Evolutionary conservation across 2,888 invertebrate genomes (phyloP).

Genomic region (Hypolimnas misippus): DNA sequence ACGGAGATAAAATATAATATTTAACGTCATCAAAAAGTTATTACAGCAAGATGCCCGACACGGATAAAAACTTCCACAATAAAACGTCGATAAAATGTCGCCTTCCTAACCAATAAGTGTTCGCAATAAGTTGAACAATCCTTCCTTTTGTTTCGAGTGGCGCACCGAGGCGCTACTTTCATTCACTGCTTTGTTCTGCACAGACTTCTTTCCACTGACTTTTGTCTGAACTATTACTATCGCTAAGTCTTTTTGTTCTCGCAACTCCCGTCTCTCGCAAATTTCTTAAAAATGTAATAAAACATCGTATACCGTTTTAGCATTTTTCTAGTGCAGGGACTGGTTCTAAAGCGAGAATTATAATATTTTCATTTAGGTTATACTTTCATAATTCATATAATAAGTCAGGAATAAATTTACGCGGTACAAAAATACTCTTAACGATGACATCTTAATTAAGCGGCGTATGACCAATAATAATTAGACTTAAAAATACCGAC

Average conservation of each 20-base stretch:
- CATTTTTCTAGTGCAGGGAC: too few species aligned
- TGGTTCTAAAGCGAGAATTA: too few species aligned
- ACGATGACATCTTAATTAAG: too few species aligned
- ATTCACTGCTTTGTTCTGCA: constrained; percentile 23
- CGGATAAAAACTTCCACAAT: constrained; percentile 24
- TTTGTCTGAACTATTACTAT: constrained; percentile 12
- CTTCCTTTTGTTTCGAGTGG: constrained; percentile 11
- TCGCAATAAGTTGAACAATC: constrained; percentile 26
- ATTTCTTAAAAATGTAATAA: neutral
- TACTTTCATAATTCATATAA: too few species aligned
- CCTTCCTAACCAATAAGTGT: constrained; percentile 27
- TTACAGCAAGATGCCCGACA: constrained; percentile 3
- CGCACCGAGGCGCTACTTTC: constrained; percentile 20
- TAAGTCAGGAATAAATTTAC: too few species aligned
- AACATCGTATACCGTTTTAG: neutral
- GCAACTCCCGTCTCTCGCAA: neutral
- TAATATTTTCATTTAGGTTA: too few species aligned
- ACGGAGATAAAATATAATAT: neutral
- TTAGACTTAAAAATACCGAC: too few species aligned
- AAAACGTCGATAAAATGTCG: constrained; percentile 25
- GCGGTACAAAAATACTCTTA: too few species aligned
- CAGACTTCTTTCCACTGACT: constrained; percentile 9
- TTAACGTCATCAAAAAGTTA: constrained; percentile 12
- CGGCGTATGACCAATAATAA: too few species aligned
- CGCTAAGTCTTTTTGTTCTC: constrained; percentile 1